These are phyloP conservation scores for Aporophyla nigra DNA, from an alignment of 2,888 invertebrate species.

Conservation along the genomic window DNA sequence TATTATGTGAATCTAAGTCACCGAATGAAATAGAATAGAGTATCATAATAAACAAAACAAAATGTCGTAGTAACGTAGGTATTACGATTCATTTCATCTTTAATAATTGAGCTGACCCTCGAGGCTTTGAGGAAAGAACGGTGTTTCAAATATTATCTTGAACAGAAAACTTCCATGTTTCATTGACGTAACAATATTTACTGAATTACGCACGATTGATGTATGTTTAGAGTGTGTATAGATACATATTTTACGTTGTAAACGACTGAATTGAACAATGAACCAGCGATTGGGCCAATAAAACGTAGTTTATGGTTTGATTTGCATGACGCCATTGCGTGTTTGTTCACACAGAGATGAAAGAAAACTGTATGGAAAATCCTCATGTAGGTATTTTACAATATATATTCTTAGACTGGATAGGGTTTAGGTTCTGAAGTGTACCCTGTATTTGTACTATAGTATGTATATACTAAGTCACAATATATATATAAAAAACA, in stretches of 20 bases:
- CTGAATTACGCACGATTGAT: constrained; percentile 53
- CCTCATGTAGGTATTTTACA: background rate
- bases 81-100: constrained; percentile 1
- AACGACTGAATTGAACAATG: constrained; percentile 64
- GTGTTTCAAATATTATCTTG: constrained; percentile 28
- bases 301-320: constrained; percentile 61
- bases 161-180: constrained; percentile 43
- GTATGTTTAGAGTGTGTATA: constrained; percentile 56
- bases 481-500: constrained; percentile 35
- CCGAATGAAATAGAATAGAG: background rate
- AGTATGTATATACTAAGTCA: constrained; percentile 19
- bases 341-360: constrained; percentile 43
- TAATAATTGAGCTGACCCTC: background rate
- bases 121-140: background rate
- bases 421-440: background rate
- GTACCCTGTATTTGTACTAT: background rate
- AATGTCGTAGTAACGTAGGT: background rate
- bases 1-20: background rate
- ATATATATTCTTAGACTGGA: background rate
- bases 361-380: constrained; percentile 46
- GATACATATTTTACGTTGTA: constrained; percentile 60
- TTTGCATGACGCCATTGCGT: constrained; percentile 53
- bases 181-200: constrained; percentile 57
- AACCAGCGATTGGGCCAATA: constrained; percentile 57
- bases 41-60: background rate